These are phyloP conservation scores for Napeogenes inachia DNA, from an alignment of 2,888 invertebrate species.

Conservation along the genomic window DNA sequence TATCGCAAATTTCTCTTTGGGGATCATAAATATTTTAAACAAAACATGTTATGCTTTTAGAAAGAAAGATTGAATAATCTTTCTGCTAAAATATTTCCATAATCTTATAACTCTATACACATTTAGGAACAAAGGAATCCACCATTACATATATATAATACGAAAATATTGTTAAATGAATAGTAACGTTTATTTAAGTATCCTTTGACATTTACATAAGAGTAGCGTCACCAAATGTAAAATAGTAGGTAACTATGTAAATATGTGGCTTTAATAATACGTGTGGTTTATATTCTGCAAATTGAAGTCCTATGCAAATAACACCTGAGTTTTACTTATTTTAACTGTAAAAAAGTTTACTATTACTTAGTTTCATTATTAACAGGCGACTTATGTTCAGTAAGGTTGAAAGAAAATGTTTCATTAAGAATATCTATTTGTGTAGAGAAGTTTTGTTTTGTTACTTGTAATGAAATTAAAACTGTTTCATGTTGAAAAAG, in stretches of 20 bases:
- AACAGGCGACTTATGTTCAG: background rate
- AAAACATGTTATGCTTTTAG: no score
- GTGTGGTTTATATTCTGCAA: background rate
- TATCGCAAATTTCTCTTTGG: background rate
- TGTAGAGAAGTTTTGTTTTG: background rate
- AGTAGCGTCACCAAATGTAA: background rate
- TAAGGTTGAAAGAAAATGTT: background rate
- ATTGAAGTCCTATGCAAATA: slow-evolving; percentile 5
- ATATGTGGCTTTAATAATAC: slow-evolving; percentile 2
- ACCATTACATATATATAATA: no score
- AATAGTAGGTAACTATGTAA: background rate
- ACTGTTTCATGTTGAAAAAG: no score
- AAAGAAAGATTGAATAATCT: no score
- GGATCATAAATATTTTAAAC: no score
- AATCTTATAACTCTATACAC: no score
- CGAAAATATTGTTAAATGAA: background rate
- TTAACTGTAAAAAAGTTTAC: background rate
- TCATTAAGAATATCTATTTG: background rate
- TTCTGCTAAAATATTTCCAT: no score
- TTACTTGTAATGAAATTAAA: no score
- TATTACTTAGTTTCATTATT: background rate
- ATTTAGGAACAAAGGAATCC: no score
- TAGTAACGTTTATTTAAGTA: background rate
- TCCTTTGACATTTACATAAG: slow-evolving; percentile 1
- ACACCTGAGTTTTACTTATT: slow-evolving; percentile 3